phyloP scores from a whole-genome alignment of 2,113 vertebrate species.

The Riparia riparia region DNA sequence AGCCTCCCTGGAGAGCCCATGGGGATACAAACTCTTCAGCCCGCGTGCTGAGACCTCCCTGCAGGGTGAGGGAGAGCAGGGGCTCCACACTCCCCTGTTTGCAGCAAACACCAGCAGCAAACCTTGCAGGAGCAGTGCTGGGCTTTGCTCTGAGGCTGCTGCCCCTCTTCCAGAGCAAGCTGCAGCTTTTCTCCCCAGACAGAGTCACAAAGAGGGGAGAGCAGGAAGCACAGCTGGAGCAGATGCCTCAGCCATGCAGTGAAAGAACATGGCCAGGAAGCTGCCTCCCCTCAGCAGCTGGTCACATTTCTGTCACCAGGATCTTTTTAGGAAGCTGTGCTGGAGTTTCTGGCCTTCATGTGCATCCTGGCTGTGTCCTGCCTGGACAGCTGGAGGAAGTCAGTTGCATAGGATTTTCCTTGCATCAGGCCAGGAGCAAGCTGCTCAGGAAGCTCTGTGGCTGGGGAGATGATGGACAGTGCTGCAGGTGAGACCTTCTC shows the following conservation, averaged over 20 bases:
- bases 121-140: rapidly evolving
- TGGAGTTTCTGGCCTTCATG: not conserved
- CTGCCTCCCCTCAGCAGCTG: not conserved
- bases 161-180: not conserved
- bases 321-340: not conserved
- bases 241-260: not conserved
- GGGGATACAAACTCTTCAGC: not conserved
- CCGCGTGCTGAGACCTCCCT: not conserved
- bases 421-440: not conserved
- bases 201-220: not conserved
- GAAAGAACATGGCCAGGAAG: not conserved
- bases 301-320: not conserved
- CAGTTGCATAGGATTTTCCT: not conserved
- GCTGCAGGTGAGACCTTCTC: not conserved
- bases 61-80: not conserved
- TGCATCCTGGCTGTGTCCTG: not conserved
- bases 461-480: not conserved
- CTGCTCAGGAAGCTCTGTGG: not conserved
- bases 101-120: not conserved
- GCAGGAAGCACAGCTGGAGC: not conserved
- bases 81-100: rapidly evolving
- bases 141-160: not conserved
- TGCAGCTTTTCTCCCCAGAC: not conserved
- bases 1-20: not conserved
- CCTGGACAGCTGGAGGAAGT: not conserved